phyloP scores from a whole-genome alignment of 2,888 invertebrate species.

The Synergus gifuensis region DNA sequence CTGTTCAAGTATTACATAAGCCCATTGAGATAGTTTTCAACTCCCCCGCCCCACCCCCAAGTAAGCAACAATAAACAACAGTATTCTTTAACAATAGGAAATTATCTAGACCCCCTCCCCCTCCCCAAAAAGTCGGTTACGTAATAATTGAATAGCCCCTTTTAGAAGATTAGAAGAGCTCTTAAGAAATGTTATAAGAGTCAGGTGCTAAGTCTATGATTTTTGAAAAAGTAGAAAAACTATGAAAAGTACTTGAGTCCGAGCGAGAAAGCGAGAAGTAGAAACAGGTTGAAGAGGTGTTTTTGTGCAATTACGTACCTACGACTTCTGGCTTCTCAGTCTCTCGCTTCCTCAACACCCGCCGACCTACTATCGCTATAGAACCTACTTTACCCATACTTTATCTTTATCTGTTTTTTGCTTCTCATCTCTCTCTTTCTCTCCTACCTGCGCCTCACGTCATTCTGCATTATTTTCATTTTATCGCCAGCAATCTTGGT shows the following conservation, averaged over 20 bases:
- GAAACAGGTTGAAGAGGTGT: conserved; percentile 69
- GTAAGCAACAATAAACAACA: too few species aligned
- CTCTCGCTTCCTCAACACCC: conserved; percentile 47
- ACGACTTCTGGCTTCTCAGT: conserved; percentile 70
- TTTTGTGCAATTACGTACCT: conserved; percentile 73
- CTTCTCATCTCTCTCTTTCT: conserved; percentile 45
- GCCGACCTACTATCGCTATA: conserved; percentile 52
- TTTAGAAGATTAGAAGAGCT: too few species aligned
- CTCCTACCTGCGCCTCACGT: conserved; percentile 64
- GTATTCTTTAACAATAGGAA: too few species aligned
- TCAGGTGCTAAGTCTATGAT: conserved; percentile 17
- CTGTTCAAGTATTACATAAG: too few species aligned
- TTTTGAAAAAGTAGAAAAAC: conserved; percentile 18
- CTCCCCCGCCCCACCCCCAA: too few species aligned
- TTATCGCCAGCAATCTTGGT: conserved; percentile 77
- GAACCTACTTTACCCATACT: conserved; percentile 69
- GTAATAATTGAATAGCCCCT: too few species aligned
- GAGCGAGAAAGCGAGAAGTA: conserved; percentile 47
- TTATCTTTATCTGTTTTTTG: conserved; percentile 66
- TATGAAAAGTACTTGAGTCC: conserved; percentile 22
- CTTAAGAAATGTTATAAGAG: too few species aligned
- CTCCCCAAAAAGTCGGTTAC: too few species aligned
- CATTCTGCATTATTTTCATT: conserved; percentile 77
- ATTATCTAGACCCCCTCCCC: too few species aligned
- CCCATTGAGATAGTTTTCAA: too few species aligned